Conservation (phyloP, 2,113 vertebrate species). For the Aleadryas rufinucha region DNA sequence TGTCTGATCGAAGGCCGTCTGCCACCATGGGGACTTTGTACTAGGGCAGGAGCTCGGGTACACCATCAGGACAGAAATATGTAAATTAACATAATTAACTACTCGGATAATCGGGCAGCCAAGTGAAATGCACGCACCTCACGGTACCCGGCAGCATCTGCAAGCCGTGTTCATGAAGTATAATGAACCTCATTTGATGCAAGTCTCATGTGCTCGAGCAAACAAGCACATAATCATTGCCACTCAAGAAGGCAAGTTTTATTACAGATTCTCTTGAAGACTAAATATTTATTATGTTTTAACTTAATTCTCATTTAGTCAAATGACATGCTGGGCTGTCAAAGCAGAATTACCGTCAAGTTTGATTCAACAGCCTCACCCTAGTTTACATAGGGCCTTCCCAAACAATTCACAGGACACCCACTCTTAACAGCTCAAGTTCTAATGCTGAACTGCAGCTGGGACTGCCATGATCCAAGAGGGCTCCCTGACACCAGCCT, state of each 20-base stretch:
- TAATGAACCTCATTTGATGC: not conserved
- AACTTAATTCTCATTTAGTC: not conserved
- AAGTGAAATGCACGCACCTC: rapidly evolving
- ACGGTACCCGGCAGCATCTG: rapidly evolving
- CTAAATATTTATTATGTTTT: not conserved
- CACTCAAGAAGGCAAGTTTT: not conserved
- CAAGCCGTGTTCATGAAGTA: not conserved
- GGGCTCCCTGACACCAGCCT: not conserved
- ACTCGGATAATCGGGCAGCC: not conserved
- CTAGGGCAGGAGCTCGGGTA: not conserved
- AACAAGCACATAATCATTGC: rapidly evolving
- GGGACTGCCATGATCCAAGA: not conserved
- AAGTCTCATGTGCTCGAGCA: not conserved
- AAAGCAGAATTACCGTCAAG: not conserved
- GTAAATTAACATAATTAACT: rapidly evolving
- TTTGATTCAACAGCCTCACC: not conserved
- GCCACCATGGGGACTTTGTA: not conserved
- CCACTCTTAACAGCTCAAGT: not conserved
- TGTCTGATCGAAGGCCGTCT: not conserved
- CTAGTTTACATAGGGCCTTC: not conserved
- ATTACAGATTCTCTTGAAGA: not conserved
- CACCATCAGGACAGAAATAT: not conserved
- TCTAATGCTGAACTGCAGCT: not conserved
- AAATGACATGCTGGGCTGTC: not conserved
- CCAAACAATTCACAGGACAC: not conserved